Conservation (phyloP, 2,113 vertebrate species). For the Condylura cristata region DNA sequence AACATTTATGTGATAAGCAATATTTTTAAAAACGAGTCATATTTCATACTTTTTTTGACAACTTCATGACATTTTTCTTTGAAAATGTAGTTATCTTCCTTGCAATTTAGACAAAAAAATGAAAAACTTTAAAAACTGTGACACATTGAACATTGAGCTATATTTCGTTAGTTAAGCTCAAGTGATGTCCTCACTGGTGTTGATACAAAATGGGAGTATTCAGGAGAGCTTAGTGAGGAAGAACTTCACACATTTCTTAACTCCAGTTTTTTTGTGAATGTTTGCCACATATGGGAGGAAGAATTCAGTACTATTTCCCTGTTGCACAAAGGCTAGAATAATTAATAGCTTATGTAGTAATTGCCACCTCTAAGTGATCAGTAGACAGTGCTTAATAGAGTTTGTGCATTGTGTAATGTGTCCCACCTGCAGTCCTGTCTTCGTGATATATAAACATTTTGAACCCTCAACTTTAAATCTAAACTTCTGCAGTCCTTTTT, state of each 20-base stretch:
- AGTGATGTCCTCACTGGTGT: neutral
- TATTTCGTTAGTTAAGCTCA: neutral
- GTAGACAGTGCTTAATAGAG: neutral
- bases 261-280: neutral
- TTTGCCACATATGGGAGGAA: neutral
- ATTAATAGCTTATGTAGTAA: neutral
- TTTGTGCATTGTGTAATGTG: neutral
- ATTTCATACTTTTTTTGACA: neutral
- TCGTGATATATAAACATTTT: neutral
- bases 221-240: neutral
- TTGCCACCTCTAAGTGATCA: neutral
- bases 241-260: neutral
- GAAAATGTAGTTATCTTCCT: neutral
- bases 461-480: neutral
- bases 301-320: neutral
- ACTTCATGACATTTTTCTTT: slow-evolving; percentile 13
- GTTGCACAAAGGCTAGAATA: neutral
- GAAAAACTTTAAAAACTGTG: neutral
- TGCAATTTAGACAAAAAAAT: neutral
- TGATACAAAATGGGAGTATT: neutral
- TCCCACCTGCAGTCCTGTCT: neutral
- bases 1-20: neutral
- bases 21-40: neutral
- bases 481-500: neutral
- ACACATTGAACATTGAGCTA: neutral